Evolutionary conservation across 2,888 invertebrate genomes (phyloP).

Genomic region (Smittia aterrima): DNA sequence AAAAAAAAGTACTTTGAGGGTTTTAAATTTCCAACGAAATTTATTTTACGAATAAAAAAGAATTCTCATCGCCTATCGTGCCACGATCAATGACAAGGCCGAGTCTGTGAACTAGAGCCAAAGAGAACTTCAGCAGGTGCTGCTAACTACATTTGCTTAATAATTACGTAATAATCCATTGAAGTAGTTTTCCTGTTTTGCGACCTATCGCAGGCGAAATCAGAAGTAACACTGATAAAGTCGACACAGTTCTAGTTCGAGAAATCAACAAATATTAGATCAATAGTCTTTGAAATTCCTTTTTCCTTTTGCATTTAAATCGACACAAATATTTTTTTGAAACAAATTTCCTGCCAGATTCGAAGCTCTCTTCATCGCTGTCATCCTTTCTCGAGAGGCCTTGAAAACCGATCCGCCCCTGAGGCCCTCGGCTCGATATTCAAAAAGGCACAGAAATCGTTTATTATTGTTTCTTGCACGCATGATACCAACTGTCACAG

Average conservation of each 20-base stretch:
- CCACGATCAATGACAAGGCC: slow-evolving; percentile 6
- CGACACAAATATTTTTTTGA: neutral
- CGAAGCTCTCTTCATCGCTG: neutral
- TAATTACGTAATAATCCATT: slow-evolving; percentile 41
- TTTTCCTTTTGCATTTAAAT: neutral
- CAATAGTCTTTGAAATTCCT: neutral
- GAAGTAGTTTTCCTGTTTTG: neutral
- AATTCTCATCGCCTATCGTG: slow-evolving; percentile 5
- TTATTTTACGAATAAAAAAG: neutral
- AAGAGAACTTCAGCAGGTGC: neutral
- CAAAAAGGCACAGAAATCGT: neutral
- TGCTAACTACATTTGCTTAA: neutral
- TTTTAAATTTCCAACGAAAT: neutral
- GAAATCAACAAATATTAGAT: slow-evolving; percentile 1
- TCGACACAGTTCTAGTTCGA: neutral
- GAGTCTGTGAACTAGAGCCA: neutral
- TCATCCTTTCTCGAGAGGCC: neutral
- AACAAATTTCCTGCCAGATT: neutral
- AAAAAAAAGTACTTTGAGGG: neutral
- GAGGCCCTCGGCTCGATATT: neutral
- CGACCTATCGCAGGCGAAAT: slow-evolving; percentile 30
- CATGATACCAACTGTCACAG: slow-evolving; percentile 54
- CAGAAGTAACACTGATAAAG: slow-evolving; percentile 31
- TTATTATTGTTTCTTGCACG: slow-evolving; percentile 47
- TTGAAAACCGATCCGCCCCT: slow-evolving; percentile 11